Percentiles rank a stretch among this genome's conserved stretches.
These are phyloP conservation scores for Eupithecia abbreviata DNA, from an alignment of 2,888 invertebrate genomes.

Conservation along the genomic window DNA sequence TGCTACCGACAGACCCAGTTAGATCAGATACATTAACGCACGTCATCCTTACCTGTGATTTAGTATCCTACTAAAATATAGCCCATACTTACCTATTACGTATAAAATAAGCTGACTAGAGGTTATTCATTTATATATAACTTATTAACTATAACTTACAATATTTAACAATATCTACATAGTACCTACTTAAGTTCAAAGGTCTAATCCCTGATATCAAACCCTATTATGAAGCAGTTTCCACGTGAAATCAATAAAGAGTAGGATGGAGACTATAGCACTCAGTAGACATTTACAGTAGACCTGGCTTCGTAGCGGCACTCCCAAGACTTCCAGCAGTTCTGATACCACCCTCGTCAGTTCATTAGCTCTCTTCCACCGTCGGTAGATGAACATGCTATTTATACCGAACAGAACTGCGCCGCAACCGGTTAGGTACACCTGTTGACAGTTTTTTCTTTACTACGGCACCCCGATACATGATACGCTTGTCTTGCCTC, in stretches of 20 bases:
- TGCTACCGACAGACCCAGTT: too few relatives aligned
- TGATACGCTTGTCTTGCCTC: background rate
- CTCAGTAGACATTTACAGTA: conserved; percentile 57
- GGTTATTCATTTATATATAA: background rate
- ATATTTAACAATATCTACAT: background rate
- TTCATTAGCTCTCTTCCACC: conserved; percentile 59
- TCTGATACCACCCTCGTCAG: conserved; percentile 64
- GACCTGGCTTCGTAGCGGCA: conserved; percentile 60
- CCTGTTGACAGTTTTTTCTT: conserved; percentile 47
- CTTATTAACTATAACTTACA: background rate
- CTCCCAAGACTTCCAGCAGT: conserved; percentile 59
- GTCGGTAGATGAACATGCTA: conserved; percentile 56
- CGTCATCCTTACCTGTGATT: too few relatives aligned
- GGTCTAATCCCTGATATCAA: background rate
- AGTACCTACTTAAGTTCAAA: background rate
- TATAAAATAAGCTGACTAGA: background rate
- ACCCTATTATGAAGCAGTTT: background rate
- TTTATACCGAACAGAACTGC: conserved; percentile 58
- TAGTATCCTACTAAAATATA: too few relatives aligned
- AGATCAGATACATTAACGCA: too few relatives aligned
- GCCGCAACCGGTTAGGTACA: conserved; percentile 60
- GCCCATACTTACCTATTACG: too few relatives aligned
- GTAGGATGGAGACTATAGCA: conserved; percentile 40
- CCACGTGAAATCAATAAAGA: conserved; percentile 51
- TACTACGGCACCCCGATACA: background rate